These are phyloP conservation scores for Baryphthengus martii DNA, from an alignment of 2,113 vertebrate species.

Conservation along the genomic window DNA sequence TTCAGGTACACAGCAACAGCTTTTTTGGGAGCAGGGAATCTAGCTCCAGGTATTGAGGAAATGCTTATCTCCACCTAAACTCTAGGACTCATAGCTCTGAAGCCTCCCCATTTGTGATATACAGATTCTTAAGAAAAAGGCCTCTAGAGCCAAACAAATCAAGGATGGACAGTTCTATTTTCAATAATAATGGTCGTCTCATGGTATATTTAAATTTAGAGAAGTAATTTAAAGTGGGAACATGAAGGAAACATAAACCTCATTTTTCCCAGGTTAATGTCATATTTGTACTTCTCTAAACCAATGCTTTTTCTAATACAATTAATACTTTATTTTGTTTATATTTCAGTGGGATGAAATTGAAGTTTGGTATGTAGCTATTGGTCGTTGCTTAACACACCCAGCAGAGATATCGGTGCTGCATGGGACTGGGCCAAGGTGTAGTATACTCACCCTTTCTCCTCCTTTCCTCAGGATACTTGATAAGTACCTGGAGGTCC, in stretches of 20 bases:
- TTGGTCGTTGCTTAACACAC: background rate
- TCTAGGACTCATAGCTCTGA: background rate
- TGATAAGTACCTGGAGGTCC: background rate
- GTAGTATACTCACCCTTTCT: background rate
- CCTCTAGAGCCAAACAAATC: background rate
- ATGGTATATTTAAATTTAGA: background rate
- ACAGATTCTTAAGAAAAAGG: background rate
- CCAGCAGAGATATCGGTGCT: background rate
- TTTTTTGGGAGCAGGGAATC: background rate
- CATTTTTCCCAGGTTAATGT: background rate
- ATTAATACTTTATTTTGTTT: background rate
- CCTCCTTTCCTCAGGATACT: background rate
- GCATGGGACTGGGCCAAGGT: background rate
- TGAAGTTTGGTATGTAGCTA: background rate
- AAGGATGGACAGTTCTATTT: background rate
- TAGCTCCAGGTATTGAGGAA: background rate
- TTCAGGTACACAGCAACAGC: background rate
- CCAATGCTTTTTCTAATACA: background rate
- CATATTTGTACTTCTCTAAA: background rate
- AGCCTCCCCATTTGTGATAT: background rate
- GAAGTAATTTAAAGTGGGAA: background rate
- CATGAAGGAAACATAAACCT: background rate
- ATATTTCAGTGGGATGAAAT: background rate
- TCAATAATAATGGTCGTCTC: background rate
- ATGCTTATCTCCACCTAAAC: background rate